Evolutionary conservation across 2,113 vertebrate species (phyloP).

Genomic region (Oryctolagus cuniculus): DNA sequence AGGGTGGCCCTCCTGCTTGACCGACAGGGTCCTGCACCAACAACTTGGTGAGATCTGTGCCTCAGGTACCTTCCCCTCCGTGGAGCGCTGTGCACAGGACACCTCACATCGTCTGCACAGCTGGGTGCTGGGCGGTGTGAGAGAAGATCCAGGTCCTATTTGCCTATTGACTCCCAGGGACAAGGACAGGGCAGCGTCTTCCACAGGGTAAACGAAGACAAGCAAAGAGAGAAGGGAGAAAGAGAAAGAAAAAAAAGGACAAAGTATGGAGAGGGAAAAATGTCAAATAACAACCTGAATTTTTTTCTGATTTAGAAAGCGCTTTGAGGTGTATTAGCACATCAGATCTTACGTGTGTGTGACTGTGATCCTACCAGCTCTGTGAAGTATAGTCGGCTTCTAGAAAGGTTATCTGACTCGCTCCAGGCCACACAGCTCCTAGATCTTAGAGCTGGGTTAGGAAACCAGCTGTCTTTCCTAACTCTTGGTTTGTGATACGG

Average conservation of each 20-base stretch:
- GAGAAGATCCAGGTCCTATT: fast-evolving
- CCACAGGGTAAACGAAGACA: no score
- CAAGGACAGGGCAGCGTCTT: background rate
- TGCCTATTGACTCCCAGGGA: background rate
- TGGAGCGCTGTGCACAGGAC: background rate
- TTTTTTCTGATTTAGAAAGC: conserved; percentile 18
- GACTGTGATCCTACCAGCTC: background rate
- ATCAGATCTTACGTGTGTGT: background rate
- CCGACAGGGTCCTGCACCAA: background rate
- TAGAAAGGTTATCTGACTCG: background rate
- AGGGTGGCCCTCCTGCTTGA: background rate
- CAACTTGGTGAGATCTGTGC: background rate
- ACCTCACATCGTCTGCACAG: background rate
- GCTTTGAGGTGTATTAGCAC: background rate
- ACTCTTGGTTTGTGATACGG: background rate
- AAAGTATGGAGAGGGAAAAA: background rate
- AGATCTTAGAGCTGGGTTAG: background rate
- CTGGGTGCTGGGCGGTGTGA: background rate
- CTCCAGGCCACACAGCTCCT: background rate
- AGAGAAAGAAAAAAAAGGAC: background rate
- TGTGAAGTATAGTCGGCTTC: background rate
- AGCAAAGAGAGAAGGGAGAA: fast-evolving
- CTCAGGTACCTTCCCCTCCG: background rate
- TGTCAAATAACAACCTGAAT: background rate
- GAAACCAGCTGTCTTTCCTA: background rate